Evolutionary conservation across 2,113 vertebrate species (phyloP), one percentile per base, ranked within the genome.

Genomic region (Bujurquina vittata): DNA sequence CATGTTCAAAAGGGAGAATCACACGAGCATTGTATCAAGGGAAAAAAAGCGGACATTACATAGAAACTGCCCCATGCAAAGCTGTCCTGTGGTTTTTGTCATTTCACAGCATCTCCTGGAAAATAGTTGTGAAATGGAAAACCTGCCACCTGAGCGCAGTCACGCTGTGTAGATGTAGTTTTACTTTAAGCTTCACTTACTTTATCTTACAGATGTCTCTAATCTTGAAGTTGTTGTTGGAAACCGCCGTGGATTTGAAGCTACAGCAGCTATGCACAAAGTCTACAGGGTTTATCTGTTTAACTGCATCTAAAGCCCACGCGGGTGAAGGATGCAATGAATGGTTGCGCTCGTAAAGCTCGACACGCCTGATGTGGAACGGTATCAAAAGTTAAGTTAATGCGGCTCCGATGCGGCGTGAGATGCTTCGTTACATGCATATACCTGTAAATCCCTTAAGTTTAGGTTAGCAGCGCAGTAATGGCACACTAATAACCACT

Each of bases 1-100:
- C 37, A 79, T 57, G 72, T 65, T 63, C 37, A 83, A 92, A 94
- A 93, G 91, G 91, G 92, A 93, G 92, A 80, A 20, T 29, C 29
- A 81, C 40, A 80, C 60, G 49, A 55, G 31, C 65, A 11, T 88
- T 46, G 14, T 61, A 60, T 69, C 60, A 61, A 83, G 62, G 85
- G 84, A 80, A 65, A 84, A 59, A 20, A 65, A 77, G 67, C 35
- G 20, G 61, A 62, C 10, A 8, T 65, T 22, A 62, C 54, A 56
- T 59, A 56, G 5, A 72, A 59, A 58, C 54, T 57, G 73, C 76
- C 77, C 54, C 18, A 1, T 18, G 4, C 35, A 17, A 84, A 78
- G 17, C 80, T 84, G 9, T 74, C 67, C 15, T 43, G 26, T 80
- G 65, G 65, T 33, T 88, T 86, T 54, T 43, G 6, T 29, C 60